A percentile compares a stretch with the other conserved stretches of the same genome.
Conservation (phyloP, 2,888 invertebrate genomes). For the Hypselothyrea guttata region DNA sequence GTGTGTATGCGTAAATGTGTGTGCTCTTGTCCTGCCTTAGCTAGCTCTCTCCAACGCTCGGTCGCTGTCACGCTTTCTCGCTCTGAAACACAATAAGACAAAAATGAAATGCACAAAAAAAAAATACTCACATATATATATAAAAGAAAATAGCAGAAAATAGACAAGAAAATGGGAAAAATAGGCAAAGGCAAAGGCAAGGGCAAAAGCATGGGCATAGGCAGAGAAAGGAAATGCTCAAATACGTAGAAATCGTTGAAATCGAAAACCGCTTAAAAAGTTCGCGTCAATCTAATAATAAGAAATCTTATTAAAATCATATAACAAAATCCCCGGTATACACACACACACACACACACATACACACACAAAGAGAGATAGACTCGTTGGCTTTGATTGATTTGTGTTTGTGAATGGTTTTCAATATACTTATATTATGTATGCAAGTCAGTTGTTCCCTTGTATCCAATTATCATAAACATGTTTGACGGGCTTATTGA, state of each 20-base stretch:
- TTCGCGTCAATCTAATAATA: slow-evolving; percentile 52
- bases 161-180: slow-evolving; percentile 9
- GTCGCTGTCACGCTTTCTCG: slow-evolving; percentile 4
- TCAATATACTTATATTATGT: slow-evolving; percentile 14
- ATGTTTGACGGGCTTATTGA: too few relatives aligned
- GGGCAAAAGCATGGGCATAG: not conserved
- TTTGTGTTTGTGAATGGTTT: slow-evolving; percentile 18
- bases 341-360: slow-evolving; percentile 2
- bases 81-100: slow-evolving; percentile 9
- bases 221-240: slow-evolving; percentile 9
- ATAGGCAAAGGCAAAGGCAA: slow-evolving; percentile 1
- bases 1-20: slow-evolving; percentile 25
- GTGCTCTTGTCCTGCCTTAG: slow-evolving; percentile 14
- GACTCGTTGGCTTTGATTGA: slow-evolving; percentile 20
- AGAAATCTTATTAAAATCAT: slow-evolving; percentile 49
- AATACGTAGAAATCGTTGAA: slow-evolving; percentile 37
- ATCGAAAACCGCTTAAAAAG: slow-evolving; percentile 57
- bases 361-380: not conserved
- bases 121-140: slow-evolving; percentile 3
- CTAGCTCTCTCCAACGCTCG: slow-evolving; percentile 22
- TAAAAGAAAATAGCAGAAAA: slow-evolving; percentile 10
- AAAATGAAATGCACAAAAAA: slow-evolving; percentile 35
- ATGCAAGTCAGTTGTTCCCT: too few relatives aligned
- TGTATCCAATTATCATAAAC: too few relatives aligned
- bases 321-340: slow-evolving; percentile 19